These are phyloP conservation scores for Callithrix jacchus DNA, from an alignment of 2,113 vertebrate genomes.

Conservation along the genomic window DNA sequence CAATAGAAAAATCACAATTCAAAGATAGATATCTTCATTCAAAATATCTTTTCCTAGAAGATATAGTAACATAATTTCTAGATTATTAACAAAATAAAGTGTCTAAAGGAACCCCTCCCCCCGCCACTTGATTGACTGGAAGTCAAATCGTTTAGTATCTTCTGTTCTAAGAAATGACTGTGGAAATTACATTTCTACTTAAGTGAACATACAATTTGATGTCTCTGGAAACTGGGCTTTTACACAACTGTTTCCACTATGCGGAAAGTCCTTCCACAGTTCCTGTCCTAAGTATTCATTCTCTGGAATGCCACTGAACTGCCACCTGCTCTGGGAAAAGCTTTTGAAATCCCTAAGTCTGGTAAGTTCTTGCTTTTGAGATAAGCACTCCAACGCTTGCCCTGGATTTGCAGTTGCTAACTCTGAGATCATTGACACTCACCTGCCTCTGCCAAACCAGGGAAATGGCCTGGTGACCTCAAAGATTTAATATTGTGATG, in stretches of 20 bases:
- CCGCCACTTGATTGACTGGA: neutral
- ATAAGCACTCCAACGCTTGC: rapidly evolving
- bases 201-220: too few species aligned
- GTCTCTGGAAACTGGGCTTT: neutral
- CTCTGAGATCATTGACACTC: neutral
- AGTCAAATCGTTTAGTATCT: neutral
- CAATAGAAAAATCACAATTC: neutral
- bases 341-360: neutral
- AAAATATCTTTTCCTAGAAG: neutral
- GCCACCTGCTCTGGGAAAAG: neutral
- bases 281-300: neutral
- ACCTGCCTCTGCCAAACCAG: neutral
- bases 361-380: neutral
- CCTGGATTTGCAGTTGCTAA: neutral
- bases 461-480: neutral
- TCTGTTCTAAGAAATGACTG: neutral
- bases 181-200: neutral
- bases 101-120: neutral
- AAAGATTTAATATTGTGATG: neutral
- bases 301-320: neutral
- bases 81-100: neutral
- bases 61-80: neutral
- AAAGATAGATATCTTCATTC: neutral
- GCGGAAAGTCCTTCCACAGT: neutral
- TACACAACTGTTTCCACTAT: neutral